phyloP scores from a whole-genome alignment of 92 coral and sea anemone genomes.

The Phenganax subtilis region DNA sequence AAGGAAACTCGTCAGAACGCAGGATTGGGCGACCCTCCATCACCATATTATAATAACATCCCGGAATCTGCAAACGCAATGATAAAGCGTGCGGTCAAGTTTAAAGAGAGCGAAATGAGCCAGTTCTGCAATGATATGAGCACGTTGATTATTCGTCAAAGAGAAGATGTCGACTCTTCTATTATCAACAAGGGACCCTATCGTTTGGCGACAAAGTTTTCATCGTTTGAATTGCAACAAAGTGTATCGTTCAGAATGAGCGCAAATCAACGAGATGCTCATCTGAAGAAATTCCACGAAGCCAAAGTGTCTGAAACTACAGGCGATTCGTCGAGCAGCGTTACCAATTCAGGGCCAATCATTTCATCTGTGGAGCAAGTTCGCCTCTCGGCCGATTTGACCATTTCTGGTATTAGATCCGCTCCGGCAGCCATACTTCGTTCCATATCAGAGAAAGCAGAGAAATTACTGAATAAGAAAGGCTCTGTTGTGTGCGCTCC shows the following conservation, averaged over 20 bases:
- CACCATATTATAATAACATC: slow-evolving; percentile 2
- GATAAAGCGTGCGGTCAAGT: slow-evolving; percentile 40
- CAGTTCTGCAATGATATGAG: slow-evolving; percentile 48
- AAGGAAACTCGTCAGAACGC: neutral
- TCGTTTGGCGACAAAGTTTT: slow-evolving; percentile 12
- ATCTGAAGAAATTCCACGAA: slow-evolving; percentile 39
- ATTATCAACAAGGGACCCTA: slow-evolving; percentile 51
- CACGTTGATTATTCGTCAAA: slow-evolving; percentile 33
- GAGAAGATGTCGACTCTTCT: slow-evolving; percentile 52
- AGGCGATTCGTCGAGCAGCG: neutral
- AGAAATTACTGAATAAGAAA: neutral
- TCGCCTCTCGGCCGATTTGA: neutral
- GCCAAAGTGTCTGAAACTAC: neutral
- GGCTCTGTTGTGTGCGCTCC: slow-evolving; percentile 20
- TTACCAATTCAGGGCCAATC: neutral
- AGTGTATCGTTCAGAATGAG: slow-evolving; percentile 44
- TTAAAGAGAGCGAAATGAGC: slow-evolving; percentile 38
- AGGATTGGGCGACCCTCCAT: neutral
- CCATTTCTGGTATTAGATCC: neutral
- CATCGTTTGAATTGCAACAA: slow-evolving; percentile 35
- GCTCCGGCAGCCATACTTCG: neutral
- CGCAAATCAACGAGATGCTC: slow-evolving; percentile 46
- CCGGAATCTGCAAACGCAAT: slow-evolving; percentile 33
- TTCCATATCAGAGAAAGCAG: slow-evolving; percentile 7
- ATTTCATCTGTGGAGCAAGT: neutral